Base-by-base conservation (phyloP, 2,797 vertebrate species). In the Enteromius anoplus region DNA sequence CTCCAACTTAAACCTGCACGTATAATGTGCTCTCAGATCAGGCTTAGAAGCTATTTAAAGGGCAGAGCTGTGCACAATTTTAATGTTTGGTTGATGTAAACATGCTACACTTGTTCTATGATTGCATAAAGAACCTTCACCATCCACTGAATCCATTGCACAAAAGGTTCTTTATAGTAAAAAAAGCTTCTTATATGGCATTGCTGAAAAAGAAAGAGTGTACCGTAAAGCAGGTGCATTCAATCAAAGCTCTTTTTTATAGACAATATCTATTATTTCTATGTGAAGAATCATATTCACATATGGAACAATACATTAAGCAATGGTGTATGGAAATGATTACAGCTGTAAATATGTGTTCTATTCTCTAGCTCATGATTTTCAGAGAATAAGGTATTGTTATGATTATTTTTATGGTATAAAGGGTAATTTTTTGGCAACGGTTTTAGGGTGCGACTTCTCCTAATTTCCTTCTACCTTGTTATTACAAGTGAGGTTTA, bases 351-450 rank as follows among this genome's bases (percentile, higher is more conserved):
- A 72, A 3, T 68, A 21, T 73, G 70, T 51, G 4, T 72, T 51
- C 11, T 75, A 7, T 58, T 58, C 7, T 40, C 21, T 37, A 58
- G 7, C 47, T 58, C 7, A 21, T 75, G 34, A 40, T 40, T 75
- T 40, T 58, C 21, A 55, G 51, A n/a, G 5, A 40, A 23, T 58
- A 58, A 9, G 12, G 32, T 21, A 40, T 12, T n/a, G 26, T 53
- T 55, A 37, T 53, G 71, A n/a, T 53, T 0, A 4, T n/a, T 58
- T 75, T 45, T 7, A n/a, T 34, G 85, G 86, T 84, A 89, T 75
- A 60, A 34, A 47, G 19, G 2, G 58, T 69, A 26, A 49, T 60
- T 75, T 8, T 80, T 78, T 83, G 55, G 62, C 26, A 58, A 26
- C 29, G n/a, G 7, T n/a, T 80, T 40, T 45, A 68, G 34, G 60